Evolutionary conservation across 2,113 vertebrate genomes (phyloP).

Genomic region (Climacteris rufus): DNA sequence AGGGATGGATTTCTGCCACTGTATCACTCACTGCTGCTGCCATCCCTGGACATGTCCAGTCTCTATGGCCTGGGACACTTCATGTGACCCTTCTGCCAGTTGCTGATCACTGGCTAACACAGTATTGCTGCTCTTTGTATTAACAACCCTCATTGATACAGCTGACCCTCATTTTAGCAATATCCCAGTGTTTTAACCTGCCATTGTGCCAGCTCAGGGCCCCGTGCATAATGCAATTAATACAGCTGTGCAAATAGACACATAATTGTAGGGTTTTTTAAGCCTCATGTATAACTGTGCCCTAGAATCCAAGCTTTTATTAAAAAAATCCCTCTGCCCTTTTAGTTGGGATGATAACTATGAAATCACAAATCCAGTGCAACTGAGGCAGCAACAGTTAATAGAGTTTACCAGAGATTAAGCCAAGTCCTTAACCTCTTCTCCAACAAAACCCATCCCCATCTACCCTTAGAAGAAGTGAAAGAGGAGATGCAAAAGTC

Average conservation of each 20-base stretch:
- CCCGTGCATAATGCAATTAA: constrained; percentile 38
- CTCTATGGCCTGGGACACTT: not conserved
- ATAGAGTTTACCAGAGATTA: not conserved
- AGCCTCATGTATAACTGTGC: not conserved
- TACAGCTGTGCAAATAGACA: constrained; percentile 47
- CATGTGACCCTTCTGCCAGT: not conserved
- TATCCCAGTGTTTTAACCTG: constrained; percentile 13
- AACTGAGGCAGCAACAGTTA: not conserved
- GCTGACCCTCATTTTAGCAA: constrained; percentile 29
- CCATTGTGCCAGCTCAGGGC: constrained; percentile 35
- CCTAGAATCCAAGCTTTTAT: constrained; percentile 27
- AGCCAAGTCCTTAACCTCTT: not conserved
- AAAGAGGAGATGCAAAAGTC: not conserved
- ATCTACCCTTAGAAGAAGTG: not conserved
- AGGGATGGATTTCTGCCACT: not conserved
- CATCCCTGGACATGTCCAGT: not conserved
- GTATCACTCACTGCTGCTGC: fast-evolving
- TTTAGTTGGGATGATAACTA: not conserved
- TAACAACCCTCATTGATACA: constrained; percentile 13
- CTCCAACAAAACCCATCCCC: not conserved
- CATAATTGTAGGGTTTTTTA: not conserved
- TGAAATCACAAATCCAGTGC: not conserved
- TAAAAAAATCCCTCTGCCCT: constrained; percentile 6
- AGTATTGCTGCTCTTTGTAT: not conserved
- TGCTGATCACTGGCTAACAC: not conserved